Conservation (phyloP, 2,797 vertebrate species). For the Phaenicophaeus curvirostris region DNA sequence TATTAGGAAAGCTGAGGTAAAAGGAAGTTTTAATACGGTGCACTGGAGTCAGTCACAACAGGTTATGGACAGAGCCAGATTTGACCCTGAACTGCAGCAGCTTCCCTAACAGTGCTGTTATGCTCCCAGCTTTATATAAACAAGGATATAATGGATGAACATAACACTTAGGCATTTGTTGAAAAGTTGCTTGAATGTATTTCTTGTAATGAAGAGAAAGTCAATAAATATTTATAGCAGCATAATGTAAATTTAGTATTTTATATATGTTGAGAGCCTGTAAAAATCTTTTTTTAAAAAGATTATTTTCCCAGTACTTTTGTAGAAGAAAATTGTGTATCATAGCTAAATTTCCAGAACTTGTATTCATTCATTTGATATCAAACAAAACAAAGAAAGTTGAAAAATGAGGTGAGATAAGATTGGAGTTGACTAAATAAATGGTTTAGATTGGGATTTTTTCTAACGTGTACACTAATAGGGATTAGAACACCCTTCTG, state of each 20-base stretch:
- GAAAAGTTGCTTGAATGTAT: background rate
- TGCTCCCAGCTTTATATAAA: background rate
- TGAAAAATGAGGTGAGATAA: background rate
- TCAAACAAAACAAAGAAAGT: background rate
- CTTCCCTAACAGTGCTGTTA: background rate
- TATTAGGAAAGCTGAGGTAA: background rate
- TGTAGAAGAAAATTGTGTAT: background rate
- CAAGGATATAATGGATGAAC: background rate
- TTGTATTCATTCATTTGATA: background rate
- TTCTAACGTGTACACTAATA: background rate
- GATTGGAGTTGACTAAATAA: background rate
- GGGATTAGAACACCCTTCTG: background rate
- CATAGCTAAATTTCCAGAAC: background rate
- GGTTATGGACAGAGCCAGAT: background rate
- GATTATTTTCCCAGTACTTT: background rate
- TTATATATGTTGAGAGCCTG: background rate
- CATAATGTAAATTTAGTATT: background rate
- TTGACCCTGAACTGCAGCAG: background rate
- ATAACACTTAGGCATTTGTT: accelerated
- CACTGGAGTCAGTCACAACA: background rate
- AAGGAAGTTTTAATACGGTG: background rate
- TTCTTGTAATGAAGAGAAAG: background rate
- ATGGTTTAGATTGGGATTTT: accelerated
- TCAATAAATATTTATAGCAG: background rate
- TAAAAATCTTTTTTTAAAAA: background rate